Evolutionary conservation across 2,113 vertebrate species (phyloP).

Genomic region (Thryonomys swinderianus): DNA sequence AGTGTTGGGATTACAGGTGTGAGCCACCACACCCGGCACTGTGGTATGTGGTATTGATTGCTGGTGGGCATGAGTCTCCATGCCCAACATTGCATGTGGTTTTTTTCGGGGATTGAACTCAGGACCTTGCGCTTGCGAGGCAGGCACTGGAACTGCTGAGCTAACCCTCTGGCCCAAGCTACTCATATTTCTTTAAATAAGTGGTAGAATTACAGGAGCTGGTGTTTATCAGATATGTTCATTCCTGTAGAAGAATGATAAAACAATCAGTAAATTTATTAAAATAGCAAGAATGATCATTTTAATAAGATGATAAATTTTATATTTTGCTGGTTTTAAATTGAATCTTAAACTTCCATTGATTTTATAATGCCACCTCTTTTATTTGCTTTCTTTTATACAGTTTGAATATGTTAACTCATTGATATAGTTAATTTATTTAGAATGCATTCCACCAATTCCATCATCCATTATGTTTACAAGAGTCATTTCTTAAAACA

Average conservation of each 20-base stretch:
- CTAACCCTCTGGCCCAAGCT: too few species aligned
- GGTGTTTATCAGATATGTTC: neutral
- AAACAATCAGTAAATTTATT: neutral
- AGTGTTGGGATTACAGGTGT: too few species aligned
- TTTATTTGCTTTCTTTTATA: slow-evolving; percentile 11
- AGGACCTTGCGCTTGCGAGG: too few species aligned
- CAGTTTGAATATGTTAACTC: neutral
- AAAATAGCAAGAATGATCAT: neutral
- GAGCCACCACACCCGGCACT: too few species aligned
- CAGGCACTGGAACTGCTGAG: too few species aligned
- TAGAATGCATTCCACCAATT: neutral
- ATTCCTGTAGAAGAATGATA: neutral
- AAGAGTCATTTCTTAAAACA: neutral
- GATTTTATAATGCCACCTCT: neutral
- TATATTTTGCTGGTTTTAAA: slow-evolving; percentile 30
- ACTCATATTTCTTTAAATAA: neutral
- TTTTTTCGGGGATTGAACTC: too few species aligned
- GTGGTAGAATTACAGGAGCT: neutral
- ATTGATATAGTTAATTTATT: neutral
- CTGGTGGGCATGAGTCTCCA: too few species aligned
- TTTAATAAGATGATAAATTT: neutral
- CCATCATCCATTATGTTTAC: neutral
- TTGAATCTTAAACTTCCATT: neutral
- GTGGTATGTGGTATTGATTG: too few species aligned
- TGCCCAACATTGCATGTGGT: too few species aligned